Percentiles rank a stretch among this genome's conserved stretches.
These are phyloP conservation scores for Drosophila parthenogenetica DNA, from an alignment of 2,888 invertebrate species.

Conservation along the genomic window DNA sequence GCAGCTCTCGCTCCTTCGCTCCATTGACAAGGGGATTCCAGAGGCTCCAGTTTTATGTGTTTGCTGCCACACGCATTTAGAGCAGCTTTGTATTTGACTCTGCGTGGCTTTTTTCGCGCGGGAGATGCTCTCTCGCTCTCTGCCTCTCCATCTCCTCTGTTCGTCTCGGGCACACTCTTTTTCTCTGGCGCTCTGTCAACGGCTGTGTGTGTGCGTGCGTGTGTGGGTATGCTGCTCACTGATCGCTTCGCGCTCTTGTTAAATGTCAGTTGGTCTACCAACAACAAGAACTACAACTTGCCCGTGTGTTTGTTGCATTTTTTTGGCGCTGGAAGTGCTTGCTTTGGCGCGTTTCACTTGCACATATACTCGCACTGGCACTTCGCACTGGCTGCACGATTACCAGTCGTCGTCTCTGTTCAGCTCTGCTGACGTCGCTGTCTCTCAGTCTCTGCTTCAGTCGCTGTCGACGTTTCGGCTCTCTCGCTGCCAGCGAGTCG, in stretches of 20 bases:
- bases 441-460: slow-evolving; percentile 9
- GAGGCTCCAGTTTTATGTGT: slow-evolving; percentile 7
- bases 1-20: slow-evolving; percentile 3
- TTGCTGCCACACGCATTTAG: slow-evolving; percentile 51
- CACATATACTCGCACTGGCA: slow-evolving; percentile 39
- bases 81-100: slow-evolving; percentile 4
- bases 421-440: slow-evolving; percentile 10
- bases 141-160: background rate
- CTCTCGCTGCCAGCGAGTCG: slow-evolving; percentile 26
- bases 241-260: slow-evolving; percentile 29
- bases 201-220: background rate
- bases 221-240: slow-evolving; percentile 14
- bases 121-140: slow-evolving; percentile 17
- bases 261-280: slow-evolving; percentile 68
- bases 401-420: slow-evolving; percentile 12
- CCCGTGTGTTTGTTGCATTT: slow-evolving; percentile 70
- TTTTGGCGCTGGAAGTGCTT: slow-evolving; percentile 48
- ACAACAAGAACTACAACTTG: slow-evolving; percentile 30
- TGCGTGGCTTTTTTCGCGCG: slow-evolving; percentile 44
- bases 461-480: slow-evolving; percentile 21
- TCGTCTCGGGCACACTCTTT: too few relatives aligned
- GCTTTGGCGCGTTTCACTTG: slow-evolving; percentile 63
- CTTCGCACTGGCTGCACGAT: slow-evolving; percentile 2
- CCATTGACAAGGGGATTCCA: slow-evolving; percentile 9
- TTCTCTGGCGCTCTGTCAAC: too few relatives aligned